phyloP scores from a whole-genome alignment of 2,888 invertebrate genomes.

The Deilephila elpenor region DNA sequence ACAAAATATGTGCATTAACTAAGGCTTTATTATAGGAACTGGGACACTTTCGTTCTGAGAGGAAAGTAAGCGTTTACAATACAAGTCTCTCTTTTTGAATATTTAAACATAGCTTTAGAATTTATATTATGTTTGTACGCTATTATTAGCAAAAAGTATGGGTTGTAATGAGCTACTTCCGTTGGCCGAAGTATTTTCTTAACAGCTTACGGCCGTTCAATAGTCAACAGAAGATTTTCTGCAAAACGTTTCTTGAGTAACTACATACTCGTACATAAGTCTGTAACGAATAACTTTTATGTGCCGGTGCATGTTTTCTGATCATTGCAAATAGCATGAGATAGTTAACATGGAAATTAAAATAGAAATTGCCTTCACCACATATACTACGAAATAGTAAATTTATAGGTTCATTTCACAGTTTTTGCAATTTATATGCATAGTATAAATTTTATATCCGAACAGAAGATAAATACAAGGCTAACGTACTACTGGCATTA shows the following conservation, averaged over 20 bases:
- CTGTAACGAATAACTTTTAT: not conserved
- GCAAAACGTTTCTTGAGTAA: not conserved
- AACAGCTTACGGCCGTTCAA: not conserved
- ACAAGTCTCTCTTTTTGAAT: slow-evolving; percentile 56
- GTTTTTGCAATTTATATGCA: not conserved
- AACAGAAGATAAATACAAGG: no score
- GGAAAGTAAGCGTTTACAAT: slow-evolving; percentile 70
- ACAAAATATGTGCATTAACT: slow-evolving; percentile 60
- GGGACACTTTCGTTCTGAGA: slow-evolving; percentile 76
- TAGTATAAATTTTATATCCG: not conserved
- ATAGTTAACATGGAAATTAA: slow-evolving; percentile 5
- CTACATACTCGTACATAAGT: not conserved
- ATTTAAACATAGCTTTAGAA: slow-evolving; percentile 52
- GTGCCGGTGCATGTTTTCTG: not conserved
- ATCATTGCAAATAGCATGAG: not conserved
- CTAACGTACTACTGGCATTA: not conserved
- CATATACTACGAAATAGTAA: not conserved
- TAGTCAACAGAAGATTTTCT: not conserved
- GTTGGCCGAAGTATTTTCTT: not conserved
- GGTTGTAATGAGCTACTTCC: not conserved
- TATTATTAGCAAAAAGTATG: slow-evolving; percentile 6
- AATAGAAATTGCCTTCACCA: not conserved
- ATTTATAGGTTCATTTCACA: not conserved
- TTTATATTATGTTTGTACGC: slow-evolving; percentile 36
- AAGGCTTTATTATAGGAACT: slow-evolving; percentile 65